Conservation (phyloP, 2,797 vertebrate species). For the Peromyscus melanophrys region DNA sequence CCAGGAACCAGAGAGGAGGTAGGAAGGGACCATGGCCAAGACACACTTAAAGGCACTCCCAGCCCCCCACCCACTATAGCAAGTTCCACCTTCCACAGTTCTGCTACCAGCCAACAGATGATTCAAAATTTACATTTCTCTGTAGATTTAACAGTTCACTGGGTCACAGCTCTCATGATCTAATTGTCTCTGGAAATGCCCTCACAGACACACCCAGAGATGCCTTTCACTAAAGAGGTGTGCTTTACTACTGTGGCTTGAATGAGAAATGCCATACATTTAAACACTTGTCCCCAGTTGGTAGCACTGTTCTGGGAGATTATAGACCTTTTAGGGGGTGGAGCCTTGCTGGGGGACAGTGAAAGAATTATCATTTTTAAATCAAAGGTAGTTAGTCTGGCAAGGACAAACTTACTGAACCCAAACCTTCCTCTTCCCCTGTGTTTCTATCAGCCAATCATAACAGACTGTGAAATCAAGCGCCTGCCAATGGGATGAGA, state of each 20-base stretch:
- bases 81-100: not conserved
- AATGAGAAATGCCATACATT: not conserved
- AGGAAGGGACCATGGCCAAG: not conserved
- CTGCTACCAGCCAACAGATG: not conserved
- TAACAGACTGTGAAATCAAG: not conserved
- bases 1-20: not conserved
- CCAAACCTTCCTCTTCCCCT: not conserved
- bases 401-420: not conserved
- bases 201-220: not conserved
- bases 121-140: not conserved
- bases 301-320: not conserved
- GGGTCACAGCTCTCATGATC: not conserved
- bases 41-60: not conserved
- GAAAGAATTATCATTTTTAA: not conserved
- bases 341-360: not conserved
- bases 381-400: not conserved
- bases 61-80: not conserved
- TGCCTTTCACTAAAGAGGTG: not conserved
- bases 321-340: not conserved
- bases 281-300: not conserved
- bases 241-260: not conserved
- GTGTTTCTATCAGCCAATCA: not conserved
- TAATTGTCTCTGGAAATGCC: not conserved
- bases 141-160: not conserved
- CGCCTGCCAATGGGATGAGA: not conserved